Percentiles rank a stretch among this genome's conserved stretches.
Evolutionary conservation across 1,140 invertebrate species (phyloP).

Genomic region (Mesaphorura yosii): DNA sequence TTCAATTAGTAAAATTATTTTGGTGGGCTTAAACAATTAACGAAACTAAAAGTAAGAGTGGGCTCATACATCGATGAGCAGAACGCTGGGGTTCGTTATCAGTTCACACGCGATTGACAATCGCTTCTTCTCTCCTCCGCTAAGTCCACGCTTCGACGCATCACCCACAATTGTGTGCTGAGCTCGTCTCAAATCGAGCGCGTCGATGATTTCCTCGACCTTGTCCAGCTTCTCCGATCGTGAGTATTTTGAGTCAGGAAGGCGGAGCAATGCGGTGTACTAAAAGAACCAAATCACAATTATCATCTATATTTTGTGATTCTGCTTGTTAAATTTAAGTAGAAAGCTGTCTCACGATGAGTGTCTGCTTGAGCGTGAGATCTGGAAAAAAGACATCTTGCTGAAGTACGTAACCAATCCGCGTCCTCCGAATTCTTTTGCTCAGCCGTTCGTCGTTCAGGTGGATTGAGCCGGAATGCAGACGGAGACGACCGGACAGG

Average conservation of each 20-base stretch:
- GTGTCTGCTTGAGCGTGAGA: slow-evolving; percentile 64
- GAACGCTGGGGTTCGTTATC: slow-evolving; percentile 69
- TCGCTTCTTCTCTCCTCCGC: slow-evolving; percentile 75
- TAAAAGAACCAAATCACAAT: slow-evolving; percentile 34
- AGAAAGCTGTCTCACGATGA: slow-evolving; percentile 45
- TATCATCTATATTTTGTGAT: too few relatives aligned
- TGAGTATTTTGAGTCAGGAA: slow-evolving; percentile 59
- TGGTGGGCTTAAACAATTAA: too few relatives aligned
- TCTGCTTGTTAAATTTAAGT: background rate
- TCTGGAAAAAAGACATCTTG: slow-evolving; percentile 74
- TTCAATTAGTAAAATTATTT: too few relatives aligned
- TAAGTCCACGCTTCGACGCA: slow-evolving; percentile 61
- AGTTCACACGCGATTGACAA: slow-evolving; percentile 78
- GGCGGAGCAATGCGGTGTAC: slow-evolving; percentile 57
- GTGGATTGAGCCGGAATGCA: slow-evolving; percentile 53
- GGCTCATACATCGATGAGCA: slow-evolving; percentile 72
- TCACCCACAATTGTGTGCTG: slow-evolving; percentile 76
- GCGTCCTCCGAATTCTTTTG: slow-evolving; percentile 55
- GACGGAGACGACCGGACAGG: slow-evolving; percentile 54
- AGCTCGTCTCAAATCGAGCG: slow-evolving; percentile 60
- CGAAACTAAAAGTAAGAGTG: too few relatives aligned
- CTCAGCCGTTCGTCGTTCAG: slow-evolving; percentile 61
- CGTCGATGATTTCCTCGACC: slow-evolving; percentile 67
- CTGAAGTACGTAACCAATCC: slow-evolving; percentile 72
- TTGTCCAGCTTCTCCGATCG: slow-evolving; percentile 61